Evolutionary conservation across 2,113 vertebrate genomes (phyloP).

Genomic region (Terrapene triunguis): DNA sequence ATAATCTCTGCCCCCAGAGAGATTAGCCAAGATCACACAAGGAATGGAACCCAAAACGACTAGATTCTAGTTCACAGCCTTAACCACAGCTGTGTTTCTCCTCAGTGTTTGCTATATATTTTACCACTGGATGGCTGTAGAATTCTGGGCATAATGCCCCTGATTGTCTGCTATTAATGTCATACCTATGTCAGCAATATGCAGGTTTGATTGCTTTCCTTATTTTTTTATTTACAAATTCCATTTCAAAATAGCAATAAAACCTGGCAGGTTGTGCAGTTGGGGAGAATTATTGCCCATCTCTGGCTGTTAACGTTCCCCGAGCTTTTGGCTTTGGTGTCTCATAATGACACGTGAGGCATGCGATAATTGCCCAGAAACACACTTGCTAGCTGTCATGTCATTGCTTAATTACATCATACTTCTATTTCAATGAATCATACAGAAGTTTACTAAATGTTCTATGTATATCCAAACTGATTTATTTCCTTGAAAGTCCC

Average conservation of each 20-base stretch:
- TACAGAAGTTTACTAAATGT: conserved; percentile 61
- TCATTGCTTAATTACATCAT: conserved; percentile 54
- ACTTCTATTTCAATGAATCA: conserved; percentile 61
- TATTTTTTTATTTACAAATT: conserved; percentile 64
- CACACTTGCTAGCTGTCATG: conserved; percentile 55
- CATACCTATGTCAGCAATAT: not conserved
- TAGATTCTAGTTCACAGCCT: not conserved
- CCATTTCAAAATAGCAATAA: conserved; percentile 50
- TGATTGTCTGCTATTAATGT: not conserved
- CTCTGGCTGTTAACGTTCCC: conserved; percentile 68
- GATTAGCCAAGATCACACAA: not conserved
- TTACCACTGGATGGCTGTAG: not conserved
- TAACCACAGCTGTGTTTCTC: not conserved
- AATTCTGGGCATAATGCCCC: not conserved
- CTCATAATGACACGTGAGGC: conserved; percentile 59
- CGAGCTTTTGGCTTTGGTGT: conserved; percentile 60
- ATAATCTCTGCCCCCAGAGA: not conserved
- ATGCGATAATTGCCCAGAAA: conserved; percentile 56
- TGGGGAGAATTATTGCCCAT: conserved; percentile 63
- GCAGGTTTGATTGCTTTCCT: not conserved
- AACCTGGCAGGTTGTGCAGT: conserved; percentile 52
- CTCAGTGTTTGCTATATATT: not conserved
- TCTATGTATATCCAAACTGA: conserved; percentile 47
- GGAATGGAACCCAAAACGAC: not conserved
- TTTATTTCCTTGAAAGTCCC: conserved; percentile 53